Evolutionary conservation across 1,140 invertebrate genomes (phyloP), one percentile per base, ranked within the genome.

Genomic region (Muscidifurax raptorellus): DNA sequence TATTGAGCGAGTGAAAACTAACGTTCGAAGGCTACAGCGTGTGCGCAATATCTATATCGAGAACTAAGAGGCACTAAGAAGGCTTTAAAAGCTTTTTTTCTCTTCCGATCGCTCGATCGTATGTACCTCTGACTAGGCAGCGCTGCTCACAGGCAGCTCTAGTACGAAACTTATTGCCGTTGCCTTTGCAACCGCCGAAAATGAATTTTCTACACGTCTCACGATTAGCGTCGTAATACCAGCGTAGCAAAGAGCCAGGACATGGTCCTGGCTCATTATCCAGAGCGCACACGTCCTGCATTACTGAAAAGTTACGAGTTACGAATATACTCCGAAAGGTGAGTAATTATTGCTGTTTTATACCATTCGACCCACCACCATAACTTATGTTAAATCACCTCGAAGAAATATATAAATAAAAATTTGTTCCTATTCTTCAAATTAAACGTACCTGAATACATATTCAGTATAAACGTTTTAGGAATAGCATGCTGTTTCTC

Each of bases 101-200:
- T 78, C 69, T 74, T 72, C 59, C 27, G 75, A 67, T 81, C 15
- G 28, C 0, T 59, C 25, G 76, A 74, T 47, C 64, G 87, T 64
- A 72, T 88, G 85, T 92, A 90, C 91, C 90, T 91, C 88, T 87
- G 69, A 82, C 83, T 30, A 88, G 88, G 86, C 95, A 96, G 80
- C 92, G 92, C 74, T 93, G 90, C 90, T 94, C 93, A 90, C 95
- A 96, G 77, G 94, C 94, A 84, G 92, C 90, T 59, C 92, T 86
- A 82, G 93, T 93, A 84, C 93, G 91, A 91, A 96, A 96, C 87
- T 94, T 95, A 93, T 97, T 97, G 71, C 90, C 92, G 90, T 96
- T 96, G 75, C 95, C 95, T 86, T 94, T 94, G 90, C 95, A 96
- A 88, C 95, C 95, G 77, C 94, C 93, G 88, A 95, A 96, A 83